Evolutionary conservation across 1,140 invertebrate genomes (phyloP).

Genomic region (Delia radicum): DNA sequence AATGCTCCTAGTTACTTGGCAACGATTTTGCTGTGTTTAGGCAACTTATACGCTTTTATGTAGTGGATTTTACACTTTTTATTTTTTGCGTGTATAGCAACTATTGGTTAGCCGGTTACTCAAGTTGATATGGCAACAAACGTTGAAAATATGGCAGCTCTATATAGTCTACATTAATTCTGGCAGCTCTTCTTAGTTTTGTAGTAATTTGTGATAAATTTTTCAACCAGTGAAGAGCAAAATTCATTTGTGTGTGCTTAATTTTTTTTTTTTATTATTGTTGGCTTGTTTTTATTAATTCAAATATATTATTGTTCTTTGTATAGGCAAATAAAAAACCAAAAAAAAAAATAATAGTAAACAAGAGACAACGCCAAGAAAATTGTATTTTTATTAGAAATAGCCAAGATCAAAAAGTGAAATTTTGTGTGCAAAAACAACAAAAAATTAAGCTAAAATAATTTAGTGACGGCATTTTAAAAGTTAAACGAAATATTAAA

Average conservation of each 20-base stretch:
- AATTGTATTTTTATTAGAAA: too few relatives aligned
- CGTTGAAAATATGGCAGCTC: too few relatives aligned
- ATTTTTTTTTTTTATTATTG: neutral
- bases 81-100: too few relatives aligned
- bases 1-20: too few relatives aligned
- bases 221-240: neutral
- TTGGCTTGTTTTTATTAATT: neutral
- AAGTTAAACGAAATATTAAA: neutral
- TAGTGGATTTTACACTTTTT: too few relatives aligned
- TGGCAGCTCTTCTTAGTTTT: too few relatives aligned
- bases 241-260: neutral
- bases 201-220: neutral
- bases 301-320: neutral
- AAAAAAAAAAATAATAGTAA: neutral
- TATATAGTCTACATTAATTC: too few relatives aligned
- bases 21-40: too few relatives aligned
- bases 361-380: neutral
- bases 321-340: neutral
- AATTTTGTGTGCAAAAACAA: neutral
- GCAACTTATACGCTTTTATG: too few relatives aligned
- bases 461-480: neutral
- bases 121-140: too few relatives aligned
- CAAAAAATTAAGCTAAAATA: neutral
- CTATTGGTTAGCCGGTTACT: too few relatives aligned
- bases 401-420: neutral